Evolutionary conservation across 2,888 invertebrate species (phyloP), one percentile per base, ranked within the genome.

Genomic region (Cephus pygmeus): DNA sequence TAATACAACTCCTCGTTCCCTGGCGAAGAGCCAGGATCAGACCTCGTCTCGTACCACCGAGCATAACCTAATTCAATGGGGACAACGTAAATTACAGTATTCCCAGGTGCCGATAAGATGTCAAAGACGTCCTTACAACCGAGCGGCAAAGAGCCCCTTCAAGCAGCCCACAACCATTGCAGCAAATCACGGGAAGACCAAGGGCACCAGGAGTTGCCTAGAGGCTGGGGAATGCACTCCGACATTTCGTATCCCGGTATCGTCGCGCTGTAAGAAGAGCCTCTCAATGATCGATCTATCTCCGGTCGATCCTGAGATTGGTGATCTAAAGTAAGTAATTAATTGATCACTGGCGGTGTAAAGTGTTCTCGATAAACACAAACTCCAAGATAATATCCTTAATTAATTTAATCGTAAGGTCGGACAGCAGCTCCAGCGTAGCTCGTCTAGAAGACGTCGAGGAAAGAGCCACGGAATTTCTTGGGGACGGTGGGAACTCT

Each of bases 271-370:
- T 77, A 86, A 85, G 75, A 90, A 88, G 80, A 91, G 91, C 76
- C 75, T 89, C 6, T 91, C 91, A 23, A 86, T 91, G 87, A 86
- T 85, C 75, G 88, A 91, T 76, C 81, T 91, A 6, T 84, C 88
- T 0, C 85, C 87, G 12, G 81, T 78, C 71, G 85, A 87, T 73
- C 36, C 77, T 15, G 85, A 86, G n/a, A 82, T 78, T 69, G 76
- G 77, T 23, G 85, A 87, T 71, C 75, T 82, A 34, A 86, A 88
- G 89, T 89, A 80, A 79, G 33, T 23, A 34, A 31, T 9, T 9
- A 9, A 56, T 56, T 23, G 2, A 56, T 56, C 56, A 56, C 56
- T 9, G 71, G 31, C 31, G 31, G 12, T 31, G 12, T 71, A 31
- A 71, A 31, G 12, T 31, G 2, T 31, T 12, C 0, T 33, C 9